Percentiles rank a stretch among this genome's conserved stretches.
Evolutionary conservation across 2,797 vertebrate genomes (phyloP).

Genomic region (Paratrypauchen microcephalus): DNA sequence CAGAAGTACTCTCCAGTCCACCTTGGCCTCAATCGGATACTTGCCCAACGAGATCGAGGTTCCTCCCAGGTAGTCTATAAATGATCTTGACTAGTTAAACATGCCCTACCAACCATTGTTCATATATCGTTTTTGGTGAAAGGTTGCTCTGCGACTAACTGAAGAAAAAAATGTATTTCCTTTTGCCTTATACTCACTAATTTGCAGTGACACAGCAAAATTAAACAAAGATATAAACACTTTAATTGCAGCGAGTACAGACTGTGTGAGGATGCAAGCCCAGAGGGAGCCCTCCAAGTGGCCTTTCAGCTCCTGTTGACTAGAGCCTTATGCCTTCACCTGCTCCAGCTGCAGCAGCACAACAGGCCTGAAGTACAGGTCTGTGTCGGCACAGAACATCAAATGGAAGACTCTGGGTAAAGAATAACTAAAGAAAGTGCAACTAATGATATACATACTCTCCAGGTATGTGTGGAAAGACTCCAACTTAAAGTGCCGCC

Average conservation of each 20-base stretch:
- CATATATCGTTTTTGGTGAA: background rate
- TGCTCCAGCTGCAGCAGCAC: conserved; percentile 72
- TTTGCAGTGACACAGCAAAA: background rate
- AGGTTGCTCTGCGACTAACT: background rate
- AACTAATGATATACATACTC: background rate
- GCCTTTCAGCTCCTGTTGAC: conserved; percentile 86
- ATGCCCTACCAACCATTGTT: background rate
- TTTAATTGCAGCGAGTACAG: conserved; percentile 71
- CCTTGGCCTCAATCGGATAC: conserved; percentile 84
- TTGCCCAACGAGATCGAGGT: conserved; percentile 61
- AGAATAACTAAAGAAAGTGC: no score
- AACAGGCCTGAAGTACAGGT: conserved; percentile 44
- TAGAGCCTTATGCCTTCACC: conserved; percentile 73
- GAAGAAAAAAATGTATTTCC: background rate
- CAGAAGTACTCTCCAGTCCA: conserved; percentile 55
- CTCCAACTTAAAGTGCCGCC: conserved; percentile 42
- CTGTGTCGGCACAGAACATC: background rate
- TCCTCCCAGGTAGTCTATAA: conserved; percentile 30
- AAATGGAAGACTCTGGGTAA: no score
- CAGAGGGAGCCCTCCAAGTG: conserved; percentile 68
- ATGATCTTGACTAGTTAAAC: background rate
- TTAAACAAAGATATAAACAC: background rate
- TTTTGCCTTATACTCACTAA: background rate
- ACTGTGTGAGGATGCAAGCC: conserved; percentile 65
- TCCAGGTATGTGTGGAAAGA: conserved; percentile 49